Evolutionary conservation across 2,113 vertebrate species (phyloP), one percentile per base, ranked within the genome.

Genomic region (Albula goreensis): DNA sequence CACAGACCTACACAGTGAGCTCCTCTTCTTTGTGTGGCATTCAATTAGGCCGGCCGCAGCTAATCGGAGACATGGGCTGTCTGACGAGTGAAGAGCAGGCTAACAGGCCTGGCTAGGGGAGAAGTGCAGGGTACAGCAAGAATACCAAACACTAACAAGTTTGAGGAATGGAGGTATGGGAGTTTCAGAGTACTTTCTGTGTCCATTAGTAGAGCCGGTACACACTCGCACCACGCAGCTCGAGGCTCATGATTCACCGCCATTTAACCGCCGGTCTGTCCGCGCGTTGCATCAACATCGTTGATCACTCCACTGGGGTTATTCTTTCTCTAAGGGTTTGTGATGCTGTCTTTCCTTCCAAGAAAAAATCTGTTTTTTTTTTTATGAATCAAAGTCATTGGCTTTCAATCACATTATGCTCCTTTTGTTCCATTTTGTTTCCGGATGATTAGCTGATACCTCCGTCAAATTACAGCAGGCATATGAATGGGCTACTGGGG

Each of bases 1-100:
- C 93, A 94, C 90, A 85, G 53, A 86, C 31, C 31, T 41, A 89
- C 91, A 92, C 91, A 89, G 89, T 91, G 85, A 87, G 88, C 90
- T 87, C 89, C 79, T 89, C 51, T 90, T 89, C 89, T 83, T 15
- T 60, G 56, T 87, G 82, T 89, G 85, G 91, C 84, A 91, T 93
- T 93, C 91, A 87, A 90, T 91, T 90, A 92, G 92, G 91, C 89
- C 90, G 85, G 81, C 83, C 70, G 85, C 86, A 88, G 88, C 82
- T 91, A 90, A 93, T 92, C 92, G 91, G 89, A 93, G 91, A 4
- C 57, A 60, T 15, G 17, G 57, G 50, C 90, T 90, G 91, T 91
- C 91, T 90, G 86, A 90, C 49, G 81, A 53, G 52, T 85, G 25
- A 85, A 89, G 89, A 87, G 80, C 85, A 84, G 83, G 87, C 88